A percentile compares a stretch with the other conserved stretches of the same genome.
These are phyloP conservation scores for Coregonus suidteri DNA, from an alignment of 2,797 vertebrate genomes.

Conservation along the genomic window DNA sequence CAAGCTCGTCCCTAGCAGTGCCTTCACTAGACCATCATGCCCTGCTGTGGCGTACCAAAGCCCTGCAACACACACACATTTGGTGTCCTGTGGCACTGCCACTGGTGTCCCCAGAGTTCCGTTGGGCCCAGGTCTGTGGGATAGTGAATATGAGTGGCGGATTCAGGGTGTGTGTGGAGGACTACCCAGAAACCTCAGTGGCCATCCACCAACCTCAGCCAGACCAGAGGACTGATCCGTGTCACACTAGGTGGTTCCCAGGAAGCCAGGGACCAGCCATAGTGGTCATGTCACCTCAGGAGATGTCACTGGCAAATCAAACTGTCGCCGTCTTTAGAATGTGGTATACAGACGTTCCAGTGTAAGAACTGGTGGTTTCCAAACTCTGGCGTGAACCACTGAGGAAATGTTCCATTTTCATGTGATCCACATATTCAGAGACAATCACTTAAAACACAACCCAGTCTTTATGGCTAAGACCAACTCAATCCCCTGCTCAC, in stretches of 20 bases:
- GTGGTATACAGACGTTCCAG: not conserved
- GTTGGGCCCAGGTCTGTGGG: constrained; percentile 35
- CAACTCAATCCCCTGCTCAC: constrained; percentile 4
- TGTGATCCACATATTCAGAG: not conserved
- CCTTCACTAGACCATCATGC: constrained; percentile 8
- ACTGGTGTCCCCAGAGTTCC: constrained; percentile 2
- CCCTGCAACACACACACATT: constrained; percentile 14
- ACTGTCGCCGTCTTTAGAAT: not conserved
- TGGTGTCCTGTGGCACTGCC: constrained; percentile 46
- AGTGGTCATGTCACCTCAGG: constrained; percentile 13
- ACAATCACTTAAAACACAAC: not conserved
- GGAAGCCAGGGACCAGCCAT: not conserved
- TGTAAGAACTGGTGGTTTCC: not conserved
- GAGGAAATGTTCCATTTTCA: not conserved
- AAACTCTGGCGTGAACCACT: not conserved
- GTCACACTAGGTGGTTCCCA: no score
- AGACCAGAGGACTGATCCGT: not conserved
- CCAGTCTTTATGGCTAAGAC: not conserved
- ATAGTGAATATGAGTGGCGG: constrained; percentile 36
- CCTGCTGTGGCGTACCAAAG: constrained; percentile 21
- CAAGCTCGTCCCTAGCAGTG: constrained; percentile 4
- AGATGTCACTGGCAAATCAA: not conserved
- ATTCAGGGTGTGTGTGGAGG: not conserved
- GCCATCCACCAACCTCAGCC: constrained; percentile 21
- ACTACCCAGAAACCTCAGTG: constrained; percentile 16